phyloP scores from a whole-genome alignment of 2,888 invertebrate genomes.

The Xylota segnis region DNA sequence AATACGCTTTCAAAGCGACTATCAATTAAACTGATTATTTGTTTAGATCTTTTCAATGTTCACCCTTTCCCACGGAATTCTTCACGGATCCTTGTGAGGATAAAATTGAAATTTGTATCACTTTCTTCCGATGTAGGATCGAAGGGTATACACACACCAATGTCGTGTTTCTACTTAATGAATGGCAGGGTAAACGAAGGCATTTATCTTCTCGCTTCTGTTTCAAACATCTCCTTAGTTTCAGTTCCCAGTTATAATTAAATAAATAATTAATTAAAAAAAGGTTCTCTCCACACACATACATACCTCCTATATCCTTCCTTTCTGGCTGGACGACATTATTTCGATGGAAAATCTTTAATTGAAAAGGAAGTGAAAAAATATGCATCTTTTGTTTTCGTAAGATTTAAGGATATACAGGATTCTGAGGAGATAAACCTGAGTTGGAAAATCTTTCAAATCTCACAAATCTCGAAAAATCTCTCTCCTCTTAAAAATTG shows the following conservation, averaged over 20 bases:
- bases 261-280: no score
- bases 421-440: slow-evolving; percentile 3
- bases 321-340: slow-evolving; percentile 44
- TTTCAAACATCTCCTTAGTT: slow-evolving; percentile 20
- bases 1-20: slow-evolving; percentile 10
- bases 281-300: slow-evolving; percentile 9
- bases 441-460: no score
- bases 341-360: slow-evolving; percentile 22
- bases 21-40: slow-evolving; percentile 38
- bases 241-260: slow-evolving; percentile 47
- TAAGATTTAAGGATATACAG: slow-evolving; percentile 30
- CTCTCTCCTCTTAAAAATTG: background rate
- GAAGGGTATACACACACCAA: no score
- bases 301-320: slow-evolving; percentile 5
- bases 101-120: slow-evolving; percentile 32
- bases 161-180: background rate
- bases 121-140: slow-evolving; percentile 43
- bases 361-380: slow-evolving; percentile 51
- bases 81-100: slow-evolving; percentile 35
- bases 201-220: slow-evolving; percentile 56
- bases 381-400: slow-evolving; percentile 40
- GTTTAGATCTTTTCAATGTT: background rate
- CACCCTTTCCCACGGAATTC: slow-evolving; percentile 19
- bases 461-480: no score
- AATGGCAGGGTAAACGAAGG: slow-evolving; percentile 18